phyloP scores from a whole-genome alignment of 2,113 vertebrate species.

The Pogona vitticeps region DNA sequence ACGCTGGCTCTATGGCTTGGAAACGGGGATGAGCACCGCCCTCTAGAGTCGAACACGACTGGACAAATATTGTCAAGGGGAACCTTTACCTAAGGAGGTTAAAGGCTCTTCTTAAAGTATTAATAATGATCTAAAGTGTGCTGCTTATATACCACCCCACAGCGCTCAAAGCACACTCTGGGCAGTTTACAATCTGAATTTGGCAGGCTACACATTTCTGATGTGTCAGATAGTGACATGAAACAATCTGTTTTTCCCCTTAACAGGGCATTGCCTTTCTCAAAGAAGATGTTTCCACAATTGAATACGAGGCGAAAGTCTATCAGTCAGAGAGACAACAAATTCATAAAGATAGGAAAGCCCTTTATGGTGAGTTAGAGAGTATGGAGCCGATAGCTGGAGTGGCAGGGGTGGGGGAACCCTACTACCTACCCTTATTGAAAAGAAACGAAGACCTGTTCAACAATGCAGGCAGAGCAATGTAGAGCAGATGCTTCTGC shows the following conservation, averaged over 20 bases:
- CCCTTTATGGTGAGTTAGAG: constrained; percentile 57
- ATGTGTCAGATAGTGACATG: neutral
- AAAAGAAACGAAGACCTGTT: neutral
- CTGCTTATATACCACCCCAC: too few species aligned
- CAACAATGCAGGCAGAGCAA: neutral
- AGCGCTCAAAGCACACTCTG: too few species aligned
- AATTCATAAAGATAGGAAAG: constrained; percentile 40
- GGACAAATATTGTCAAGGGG: too few species aligned
- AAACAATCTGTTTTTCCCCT: neutral
- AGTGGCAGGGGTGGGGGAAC: too few species aligned
- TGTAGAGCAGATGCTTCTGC: neutral
- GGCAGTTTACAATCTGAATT: too few species aligned
- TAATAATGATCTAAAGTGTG: neutral
- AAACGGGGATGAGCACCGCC: too few species aligned
- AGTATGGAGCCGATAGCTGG: too few species aligned
- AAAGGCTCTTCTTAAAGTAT: neutral
- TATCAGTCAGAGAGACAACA: constrained; percentile 35
- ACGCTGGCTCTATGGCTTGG: too few species aligned
- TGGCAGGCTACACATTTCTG: too few species aligned
- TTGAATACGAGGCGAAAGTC: constrained; percentile 52
- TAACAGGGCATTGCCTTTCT: constrained; percentile 59
- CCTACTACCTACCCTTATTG: neutral
- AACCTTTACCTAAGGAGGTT: neutral
- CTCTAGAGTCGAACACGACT: too few species aligned
- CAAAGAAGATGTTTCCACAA: constrained; percentile 58